Conservation (phyloP, 37 sponge, comb jelly and placozoan species). For the Axinella damicornis region DNA sequence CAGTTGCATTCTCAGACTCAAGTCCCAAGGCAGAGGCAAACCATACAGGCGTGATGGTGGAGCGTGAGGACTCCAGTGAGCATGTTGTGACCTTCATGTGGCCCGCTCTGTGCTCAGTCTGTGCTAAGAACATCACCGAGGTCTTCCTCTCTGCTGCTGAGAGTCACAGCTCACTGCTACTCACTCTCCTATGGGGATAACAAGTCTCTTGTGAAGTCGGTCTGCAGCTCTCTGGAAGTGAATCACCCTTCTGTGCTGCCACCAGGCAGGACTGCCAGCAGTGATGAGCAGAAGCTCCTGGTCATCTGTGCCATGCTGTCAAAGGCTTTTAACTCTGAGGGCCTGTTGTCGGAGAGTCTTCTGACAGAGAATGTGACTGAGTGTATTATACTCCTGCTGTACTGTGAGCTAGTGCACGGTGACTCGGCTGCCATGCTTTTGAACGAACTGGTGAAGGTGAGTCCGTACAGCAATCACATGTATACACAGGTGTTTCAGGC, state of each 20-base stretch:
- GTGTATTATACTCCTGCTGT: not conserved
- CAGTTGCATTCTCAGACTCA: not conserved
- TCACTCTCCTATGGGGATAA: slow-evolving; percentile 4
- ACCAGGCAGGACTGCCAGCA: not conserved
- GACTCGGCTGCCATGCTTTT: not conserved
- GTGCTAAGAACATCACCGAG: slow-evolving; percentile 19
- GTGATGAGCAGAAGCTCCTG: slow-evolving; percentile 3
- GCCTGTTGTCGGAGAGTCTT: not conserved
- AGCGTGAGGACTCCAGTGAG: not conserved
- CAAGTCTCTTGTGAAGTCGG: not conserved
- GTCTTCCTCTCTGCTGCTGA: not conserved
- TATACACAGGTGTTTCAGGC: no score
- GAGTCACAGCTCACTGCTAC: slow-evolving; percentile 22
- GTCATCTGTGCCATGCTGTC: not conserved
- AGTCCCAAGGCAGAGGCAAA: not conserved
- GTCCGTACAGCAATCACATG: no score
- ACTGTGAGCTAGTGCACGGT: not conserved
- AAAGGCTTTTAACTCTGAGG: slow-evolving; percentile 4
- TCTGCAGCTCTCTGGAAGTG: slow-evolving; percentile 19
- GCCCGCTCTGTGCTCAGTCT: slow-evolving; percentile 29
- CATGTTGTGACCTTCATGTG: slow-evolving; percentile 5
- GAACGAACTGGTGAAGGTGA: slow-evolving; percentile 18
- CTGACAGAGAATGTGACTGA: slow-evolving; percentile 11
- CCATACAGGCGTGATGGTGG: not conserved
- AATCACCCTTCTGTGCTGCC: not conserved